These are phyloP conservation scores for Musca domestica DNA, from an alignment of 1,140 invertebrate species.

Conservation along the genomic window DNA sequence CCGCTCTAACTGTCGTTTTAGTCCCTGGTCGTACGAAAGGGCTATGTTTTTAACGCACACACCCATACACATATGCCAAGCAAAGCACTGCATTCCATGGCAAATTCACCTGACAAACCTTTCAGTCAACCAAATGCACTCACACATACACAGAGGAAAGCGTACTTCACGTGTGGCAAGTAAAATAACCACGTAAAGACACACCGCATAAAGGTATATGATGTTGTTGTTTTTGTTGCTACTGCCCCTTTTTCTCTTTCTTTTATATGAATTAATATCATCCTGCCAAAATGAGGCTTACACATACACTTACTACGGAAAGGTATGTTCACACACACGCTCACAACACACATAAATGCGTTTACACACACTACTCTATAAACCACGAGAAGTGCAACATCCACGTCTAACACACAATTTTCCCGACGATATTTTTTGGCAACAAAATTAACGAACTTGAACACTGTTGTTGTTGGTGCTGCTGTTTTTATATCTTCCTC, in stretches of 20 bases:
- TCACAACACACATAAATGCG: not conserved
- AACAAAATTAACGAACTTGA: slow-evolving; percentile 26
- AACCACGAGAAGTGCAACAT: no score
- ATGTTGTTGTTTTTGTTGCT: no score
- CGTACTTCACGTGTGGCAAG: not conserved
- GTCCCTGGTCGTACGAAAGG: no score
- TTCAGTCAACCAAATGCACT: not conserved
- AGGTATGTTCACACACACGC: not conserved
- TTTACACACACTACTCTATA: not conserved
- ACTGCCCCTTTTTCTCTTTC: no score
- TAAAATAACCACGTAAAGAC: not conserved
- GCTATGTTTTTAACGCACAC: no score
- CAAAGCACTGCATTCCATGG: not conserved
- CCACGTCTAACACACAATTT: no score
- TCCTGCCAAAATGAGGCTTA: not conserved
- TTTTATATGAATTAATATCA: slow-evolving; percentile 17
- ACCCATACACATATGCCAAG: no score
- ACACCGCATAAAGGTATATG: not conserved
- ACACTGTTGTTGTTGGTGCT: not conserved
- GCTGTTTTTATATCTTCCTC: not conserved
- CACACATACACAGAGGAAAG: not conserved
- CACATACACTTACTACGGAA: not conserved
- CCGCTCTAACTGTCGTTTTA: no score
- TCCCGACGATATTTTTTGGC: slow-evolving; percentile 15
- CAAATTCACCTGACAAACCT: slow-evolving; percentile 8